Base-by-base conservation (phyloP, 2,797 vertebrate genomes). In the Karalla daura region DNA sequence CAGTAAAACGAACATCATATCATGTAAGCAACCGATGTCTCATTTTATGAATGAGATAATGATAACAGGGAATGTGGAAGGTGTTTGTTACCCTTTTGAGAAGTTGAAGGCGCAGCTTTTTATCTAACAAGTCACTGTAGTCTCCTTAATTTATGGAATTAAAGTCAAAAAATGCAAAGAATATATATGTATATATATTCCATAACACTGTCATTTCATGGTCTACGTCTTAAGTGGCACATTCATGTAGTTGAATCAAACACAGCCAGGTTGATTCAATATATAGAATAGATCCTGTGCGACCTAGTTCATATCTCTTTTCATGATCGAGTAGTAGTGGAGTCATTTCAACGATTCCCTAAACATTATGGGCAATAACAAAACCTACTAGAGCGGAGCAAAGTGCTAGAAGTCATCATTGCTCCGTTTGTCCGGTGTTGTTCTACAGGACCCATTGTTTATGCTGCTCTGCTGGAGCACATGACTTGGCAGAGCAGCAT, bases 401-500 rank as follows among this genome's bases (percentile, higher is more conserved):
- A 65, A 43, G 25, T 21, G 58, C 9, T 51, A 1, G 9, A 43
- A 36, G 20, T 56, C 25, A 63, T 58, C 33, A 25, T 18, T 45
- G 20, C 7, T 33, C 28, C 7, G 24, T 45, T 39, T 54, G 24
- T 36, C 30, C 32, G n/a, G n/a, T 40, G 41, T 51, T 13, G 4
- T 39, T 47, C 52, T 33, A 39, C 28, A 47, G 41, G 76, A 39
- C 32, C 59, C 18, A 49, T 73, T 85, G 73, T 78, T 81, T 46
- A 53, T 37, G 12, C 23, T 44, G 17, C 27, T 70, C 49, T 55
- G 41, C 56, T 51, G 55, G 45, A 65, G 55, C 70, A 78, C 73
- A 81, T 84, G 70, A 85, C 72, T 76, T 85, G 80, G 76, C 81
- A 67, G 64, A 56, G 54, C 70, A 43, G 49, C 30, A 30, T 53